These are phyloP conservation scores for Lucilia sericata DNA, from an alignment of 1,140 invertebrate species.

Conservation along the genomic window DNA sequence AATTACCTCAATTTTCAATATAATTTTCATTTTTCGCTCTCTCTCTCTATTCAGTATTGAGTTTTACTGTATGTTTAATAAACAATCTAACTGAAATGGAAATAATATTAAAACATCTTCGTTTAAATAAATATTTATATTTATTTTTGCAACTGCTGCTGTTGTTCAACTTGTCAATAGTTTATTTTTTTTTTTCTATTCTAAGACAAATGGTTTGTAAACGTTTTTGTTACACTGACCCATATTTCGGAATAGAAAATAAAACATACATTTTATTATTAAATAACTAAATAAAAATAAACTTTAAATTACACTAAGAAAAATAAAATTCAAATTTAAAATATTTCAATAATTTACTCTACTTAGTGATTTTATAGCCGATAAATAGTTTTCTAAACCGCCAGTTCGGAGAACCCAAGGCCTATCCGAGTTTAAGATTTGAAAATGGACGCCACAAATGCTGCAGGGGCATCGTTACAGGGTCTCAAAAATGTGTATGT, in stretches of 20 bases:
- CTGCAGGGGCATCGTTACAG: no score
- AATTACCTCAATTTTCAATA: no score
- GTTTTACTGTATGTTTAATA: background rate
- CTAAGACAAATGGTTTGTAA: conserved; percentile 3
- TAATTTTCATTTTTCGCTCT: no score
- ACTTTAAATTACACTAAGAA: background rate
- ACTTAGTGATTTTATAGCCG: no score
- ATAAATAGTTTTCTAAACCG: no score
- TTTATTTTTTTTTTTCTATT: background rate
- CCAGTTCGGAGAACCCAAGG: no score
- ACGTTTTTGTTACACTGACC: conserved; percentile 39
- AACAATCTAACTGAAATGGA: background rate
- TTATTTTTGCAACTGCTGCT: conserved; percentile 6
- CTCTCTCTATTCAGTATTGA: no score
- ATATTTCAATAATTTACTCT: no score
- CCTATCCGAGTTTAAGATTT: no score
- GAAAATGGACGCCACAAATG: no score
- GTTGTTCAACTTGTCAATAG: conserved; percentile 26
- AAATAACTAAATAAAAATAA: background rate
- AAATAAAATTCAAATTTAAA: background rate
- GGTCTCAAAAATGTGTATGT: no score
- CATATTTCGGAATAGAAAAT: background rate
- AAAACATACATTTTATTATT: background rate
- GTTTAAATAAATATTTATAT: background rate
- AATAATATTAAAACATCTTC: background rate